These are phyloP conservation scores for Doryteuthis pealeii DNA, from an alignment of 1,140 invertebrate species.

Conservation along the genomic window DNA sequence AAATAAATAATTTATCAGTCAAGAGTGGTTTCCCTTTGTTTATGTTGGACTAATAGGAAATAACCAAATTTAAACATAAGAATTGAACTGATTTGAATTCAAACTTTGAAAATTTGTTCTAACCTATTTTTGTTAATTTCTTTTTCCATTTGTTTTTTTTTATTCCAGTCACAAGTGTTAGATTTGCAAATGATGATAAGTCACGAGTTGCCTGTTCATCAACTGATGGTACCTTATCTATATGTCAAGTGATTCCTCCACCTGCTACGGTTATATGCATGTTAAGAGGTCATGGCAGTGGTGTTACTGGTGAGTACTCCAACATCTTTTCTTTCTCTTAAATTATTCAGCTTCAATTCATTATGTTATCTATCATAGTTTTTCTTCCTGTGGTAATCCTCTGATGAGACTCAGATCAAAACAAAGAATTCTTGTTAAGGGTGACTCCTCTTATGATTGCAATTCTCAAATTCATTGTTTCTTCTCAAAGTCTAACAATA, in stretches of 20 bases:
- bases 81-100: too few species aligned
- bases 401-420: too few species aligned
- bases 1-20: too few species aligned
- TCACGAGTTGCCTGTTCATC: slow-evolving; percentile 80
- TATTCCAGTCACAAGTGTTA: slow-evolving; percentile 72
- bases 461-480: slow-evolving; percentile 1
- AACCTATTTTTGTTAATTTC: too few species aligned
- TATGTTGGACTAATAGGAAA: too few species aligned
- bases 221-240: slow-evolving; percentile 76
- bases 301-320: slow-evolving; percentile 74
- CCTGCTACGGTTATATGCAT: slow-evolving; percentile 72
- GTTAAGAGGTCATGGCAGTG: slow-evolving; percentile 74
- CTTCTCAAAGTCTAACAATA: neutral
- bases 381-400: too few species aligned
- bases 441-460: too few species aligned
- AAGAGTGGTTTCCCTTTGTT: too few species aligned
- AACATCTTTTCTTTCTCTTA: neutral
- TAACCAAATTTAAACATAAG: too few species aligned
- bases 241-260: slow-evolving; percentile 75
- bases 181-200: slow-evolving; percentile 86
- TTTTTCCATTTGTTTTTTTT: neutral
- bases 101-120: too few species aligned
- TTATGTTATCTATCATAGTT: too few species aligned
- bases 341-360: neutral
- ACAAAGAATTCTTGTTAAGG: too few species aligned